Evolutionary conservation across 2,113 vertebrate species (phyloP).

Genomic region (Morone chrysops): DNA sequence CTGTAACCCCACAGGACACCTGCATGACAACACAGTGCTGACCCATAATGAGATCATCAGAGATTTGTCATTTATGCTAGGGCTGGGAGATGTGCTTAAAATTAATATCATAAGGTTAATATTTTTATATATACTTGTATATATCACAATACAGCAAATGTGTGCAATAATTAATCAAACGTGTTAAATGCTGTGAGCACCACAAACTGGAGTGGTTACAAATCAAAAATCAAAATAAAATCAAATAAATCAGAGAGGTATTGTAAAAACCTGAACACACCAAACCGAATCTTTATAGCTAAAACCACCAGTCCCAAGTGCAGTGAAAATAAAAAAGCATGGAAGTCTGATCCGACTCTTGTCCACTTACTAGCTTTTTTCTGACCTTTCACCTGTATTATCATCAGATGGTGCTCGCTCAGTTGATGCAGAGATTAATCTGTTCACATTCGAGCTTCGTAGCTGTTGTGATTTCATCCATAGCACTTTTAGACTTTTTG

Average conservation of each 20-base stretch:
- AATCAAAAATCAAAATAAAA: neutral
- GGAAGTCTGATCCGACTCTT: no score
- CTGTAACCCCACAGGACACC: slow-evolving; percentile 25
- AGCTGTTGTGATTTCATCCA: no score
- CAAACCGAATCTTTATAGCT: neutral
- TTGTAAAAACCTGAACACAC: neutral
- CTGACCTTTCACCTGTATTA: no score
- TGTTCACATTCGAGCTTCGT: neutral
- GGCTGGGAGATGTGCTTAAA: neutral
- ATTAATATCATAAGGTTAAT: neutral
- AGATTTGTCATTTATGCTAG: slow-evolving; percentile 26
- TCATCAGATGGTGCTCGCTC: neutral
- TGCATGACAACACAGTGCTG: slow-evolving; percentile 15
- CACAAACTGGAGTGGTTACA: neutral
- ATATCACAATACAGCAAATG: neutral
- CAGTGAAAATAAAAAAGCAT: no score
- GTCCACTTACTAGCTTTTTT: no score
- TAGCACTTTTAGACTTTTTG: no score
- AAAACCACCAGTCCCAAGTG: neutral
- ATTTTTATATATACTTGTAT: neutral
- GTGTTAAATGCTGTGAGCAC: no score
- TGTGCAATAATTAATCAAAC: neutral
- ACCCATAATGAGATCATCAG: slow-evolving; percentile 42
- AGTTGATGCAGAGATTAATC: neutral
- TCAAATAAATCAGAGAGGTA: neutral